A percentile compares a stretch with the other conserved stretches of the same genome.
These are phyloP conservation scores for Glyptemys insculpta DNA, from an alignment of 2,797 vertebrate genomes.

Conservation along the genomic window DNA sequence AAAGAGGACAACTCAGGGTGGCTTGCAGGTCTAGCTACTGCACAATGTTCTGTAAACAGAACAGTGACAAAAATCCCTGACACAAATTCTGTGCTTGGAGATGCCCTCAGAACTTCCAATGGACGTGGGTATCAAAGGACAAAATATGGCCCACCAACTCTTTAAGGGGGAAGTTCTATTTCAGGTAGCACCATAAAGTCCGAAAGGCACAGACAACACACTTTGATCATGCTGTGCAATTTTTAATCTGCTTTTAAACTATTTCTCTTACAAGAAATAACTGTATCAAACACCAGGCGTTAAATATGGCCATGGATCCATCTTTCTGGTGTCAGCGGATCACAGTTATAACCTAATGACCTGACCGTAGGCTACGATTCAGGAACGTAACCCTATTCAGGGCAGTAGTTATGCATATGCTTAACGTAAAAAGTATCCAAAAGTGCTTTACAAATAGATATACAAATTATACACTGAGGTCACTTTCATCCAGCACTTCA, in stretches of 20 bases:
- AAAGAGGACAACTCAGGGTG: background rate
- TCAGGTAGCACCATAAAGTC: fast-evolving
- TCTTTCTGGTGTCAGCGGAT: fast-evolving
- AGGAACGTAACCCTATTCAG: background rate
- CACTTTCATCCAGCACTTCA: background rate
- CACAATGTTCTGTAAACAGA: background rate
- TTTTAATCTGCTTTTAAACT: background rate
- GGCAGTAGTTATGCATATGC: background rate
- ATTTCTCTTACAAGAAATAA: background rate
- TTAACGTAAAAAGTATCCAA: background rate
- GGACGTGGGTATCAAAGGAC: fast-evolving
- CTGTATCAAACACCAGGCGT: background rate
- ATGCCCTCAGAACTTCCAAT: background rate
- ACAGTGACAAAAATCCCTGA: background rate
- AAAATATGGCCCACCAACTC: background rate
- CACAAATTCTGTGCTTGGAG: fast-evolving
- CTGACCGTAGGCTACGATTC: fast-evolving
- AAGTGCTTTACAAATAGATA: background rate
- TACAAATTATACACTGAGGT: background rate
- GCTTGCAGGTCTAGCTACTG: background rate
- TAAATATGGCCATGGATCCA: background rate
- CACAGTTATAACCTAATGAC: background rate
- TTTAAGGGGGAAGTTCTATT: fast-evolving
- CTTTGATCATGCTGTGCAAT: fast-evolving
- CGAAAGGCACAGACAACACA: background rate